A percentile compares a stretch with the other conserved stretches of the same genome.
Conservation (phyloP, 2,797 vertebrate genomes). For the Parotocinclus haroldoi region DNA sequence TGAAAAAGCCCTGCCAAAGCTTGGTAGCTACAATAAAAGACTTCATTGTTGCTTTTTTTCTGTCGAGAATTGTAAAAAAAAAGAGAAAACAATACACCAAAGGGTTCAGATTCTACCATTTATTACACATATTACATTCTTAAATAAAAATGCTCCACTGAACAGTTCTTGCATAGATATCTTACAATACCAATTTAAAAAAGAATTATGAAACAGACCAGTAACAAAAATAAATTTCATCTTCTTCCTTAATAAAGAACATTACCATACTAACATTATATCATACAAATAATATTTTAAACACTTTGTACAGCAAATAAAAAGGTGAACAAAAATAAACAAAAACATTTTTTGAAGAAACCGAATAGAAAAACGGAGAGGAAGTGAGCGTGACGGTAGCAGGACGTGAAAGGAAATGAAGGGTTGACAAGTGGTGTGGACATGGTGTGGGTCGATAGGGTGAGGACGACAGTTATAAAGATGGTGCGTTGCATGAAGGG, state of each 20-base stretch:
- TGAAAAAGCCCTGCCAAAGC: slow-evolving; percentile 34
- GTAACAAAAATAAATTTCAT: slow-evolving; percentile 99
- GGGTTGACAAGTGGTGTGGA: slow-evolving; percentile 34
- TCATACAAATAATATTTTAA: slow-evolving; percentile 99
- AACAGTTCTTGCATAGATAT: slow-evolving; percentile 99
- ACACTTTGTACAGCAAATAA: slow-evolving; percentile 99
- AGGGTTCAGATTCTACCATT: slow-evolving; percentile 98
- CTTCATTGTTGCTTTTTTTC: slow-evolving; percentile 14
- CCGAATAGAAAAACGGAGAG: slow-evolving; percentile 69
- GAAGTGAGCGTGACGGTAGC: slow-evolving; percentile 83
- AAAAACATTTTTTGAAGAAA: slow-evolving; percentile 67
- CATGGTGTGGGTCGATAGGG: slow-evolving; percentile 20
- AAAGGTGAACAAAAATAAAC: slow-evolving; percentile 71
- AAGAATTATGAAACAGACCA: slow-evolving; percentile 99
- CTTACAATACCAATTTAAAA: slow-evolving; percentile 99
- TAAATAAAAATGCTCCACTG: slow-evolving; percentile 99
- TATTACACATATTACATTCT: slow-evolving; percentile 99
- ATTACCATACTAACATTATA: slow-evolving; percentile 99
- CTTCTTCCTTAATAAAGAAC: slow-evolving; percentile 99
- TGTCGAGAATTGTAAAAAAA: no score
- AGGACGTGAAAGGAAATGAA: slow-evolving; percentile 59
- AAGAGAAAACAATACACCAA: slow-evolving; percentile 74
- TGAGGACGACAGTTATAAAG: slow-evolving; percentile 21
- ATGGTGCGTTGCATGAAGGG: background rate
- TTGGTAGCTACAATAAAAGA: slow-evolving; percentile 49